Percentiles rank a stretch among this genome's conserved stretches.
Conservation (phyloP, 2,797 vertebrate species). For the Choloepus didactylus region DNA sequence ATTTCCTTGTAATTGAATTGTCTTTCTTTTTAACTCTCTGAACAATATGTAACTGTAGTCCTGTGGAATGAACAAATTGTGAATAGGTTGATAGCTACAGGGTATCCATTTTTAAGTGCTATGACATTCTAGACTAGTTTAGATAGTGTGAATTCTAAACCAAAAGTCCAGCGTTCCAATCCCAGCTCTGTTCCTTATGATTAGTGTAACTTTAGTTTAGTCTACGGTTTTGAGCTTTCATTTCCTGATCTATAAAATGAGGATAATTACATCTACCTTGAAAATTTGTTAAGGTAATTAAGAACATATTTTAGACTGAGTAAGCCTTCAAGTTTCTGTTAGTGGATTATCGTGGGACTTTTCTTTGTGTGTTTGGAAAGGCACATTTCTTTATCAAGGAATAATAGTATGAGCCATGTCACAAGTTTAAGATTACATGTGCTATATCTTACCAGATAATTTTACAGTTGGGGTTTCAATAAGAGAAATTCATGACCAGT, state of each 20-base stretch:
- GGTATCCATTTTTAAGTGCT: background rate
- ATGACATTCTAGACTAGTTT: background rate
- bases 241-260: constrained; percentile 7
- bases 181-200: background rate
- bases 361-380: constrained; percentile 27
- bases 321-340: constrained; percentile 35
- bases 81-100: background rate
- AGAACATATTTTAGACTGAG: background rate
- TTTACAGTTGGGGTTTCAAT: constrained; percentile 63
- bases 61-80: background rate
- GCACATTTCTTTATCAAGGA: constrained; percentile 49
- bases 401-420: constrained; percentile 61
- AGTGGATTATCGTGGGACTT: constrained; percentile 33
- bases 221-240: background rate
- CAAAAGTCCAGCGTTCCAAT: constrained; percentile 22
- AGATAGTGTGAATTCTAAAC: background rate
- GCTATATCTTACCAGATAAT: constrained; percentile 6
- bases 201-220: background rate
- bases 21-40: background rate
- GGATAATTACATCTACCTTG: background rate
- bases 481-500: constrained; percentile 60
- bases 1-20: background rate
- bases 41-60: background rate
- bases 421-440: constrained; percentile 46
- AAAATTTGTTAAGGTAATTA: background rate